Base-by-base conservation (phyloP, 1,140 invertebrate species). In the Elymnias hypermnestra region DNA sequence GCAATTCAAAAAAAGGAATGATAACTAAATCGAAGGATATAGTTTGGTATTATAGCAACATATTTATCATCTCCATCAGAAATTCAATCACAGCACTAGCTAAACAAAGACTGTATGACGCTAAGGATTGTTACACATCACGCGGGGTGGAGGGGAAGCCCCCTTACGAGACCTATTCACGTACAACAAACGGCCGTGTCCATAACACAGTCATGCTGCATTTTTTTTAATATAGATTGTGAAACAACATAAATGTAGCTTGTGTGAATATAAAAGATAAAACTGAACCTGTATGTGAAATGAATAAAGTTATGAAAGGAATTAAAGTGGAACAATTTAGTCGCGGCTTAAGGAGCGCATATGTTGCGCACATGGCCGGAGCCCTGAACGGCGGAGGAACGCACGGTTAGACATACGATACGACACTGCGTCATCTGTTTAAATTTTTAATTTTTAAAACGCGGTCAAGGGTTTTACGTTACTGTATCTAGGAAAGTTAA, bases 331-430 rank as follows among this genome's bases (percentile, higher is more conserved):
- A 60, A 49, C 57, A 48, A 63, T 58, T 54, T 57, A 28, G 39
- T 52, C 46, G 47, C n/a, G n/a, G 51, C 47, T 62, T 53, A 61
- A 75, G 21, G 51, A 56, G 42, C 62, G 61, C 79, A 83, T 83
- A 71, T 83, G 79, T 66, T 50, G 66, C 43, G 55, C 79, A 83
- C 72, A 83, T 83, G 79, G 72, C 59, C 44, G 57, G 40, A 45
- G n/a, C n/a, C n/a, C n/a, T n/a, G n/a, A n/a, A 36, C 43, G 31
- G 25, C 23, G 23, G 48, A 39, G 36, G 26, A 29, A 29, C 44
- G 35, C 55, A 72, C 63, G 62, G 70, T 48, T 33, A 69, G 73
- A 71, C 53, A 79, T 61, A 57, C 60, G 64, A 82, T 67, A 72
- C 55, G 57, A 53, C 53, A 63, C 53, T 33, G 54, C 63, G 67